A percentile compares a stretch with the other conserved stretches of the same genome.
These are phyloP conservation scores for Nanorana parkeri DNA, from an alignment of 2,113 vertebrate species.

Conservation along the genomic window DNA sequence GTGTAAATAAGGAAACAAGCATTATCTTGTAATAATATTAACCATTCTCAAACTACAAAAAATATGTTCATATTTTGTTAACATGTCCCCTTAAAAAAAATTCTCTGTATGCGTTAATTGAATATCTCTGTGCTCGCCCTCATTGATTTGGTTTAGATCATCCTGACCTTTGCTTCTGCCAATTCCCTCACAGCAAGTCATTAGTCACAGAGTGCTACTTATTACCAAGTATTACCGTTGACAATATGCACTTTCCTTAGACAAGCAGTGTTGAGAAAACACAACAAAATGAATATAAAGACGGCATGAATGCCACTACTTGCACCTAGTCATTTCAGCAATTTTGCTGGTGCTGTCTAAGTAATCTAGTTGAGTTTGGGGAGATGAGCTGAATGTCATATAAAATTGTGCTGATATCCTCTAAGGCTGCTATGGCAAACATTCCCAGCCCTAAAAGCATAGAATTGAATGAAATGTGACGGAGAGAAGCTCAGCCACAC, in stretches of 20 bases:
- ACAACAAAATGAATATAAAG: slow-evolving; percentile 31
- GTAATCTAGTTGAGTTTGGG: background rate
- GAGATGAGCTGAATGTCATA: slow-evolving; percentile 6
- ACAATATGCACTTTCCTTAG: slow-evolving; percentile 19
- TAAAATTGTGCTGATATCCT: background rate
- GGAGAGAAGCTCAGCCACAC: background rate
- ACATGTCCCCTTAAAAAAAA: background rate
- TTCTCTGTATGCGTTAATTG: background rate
- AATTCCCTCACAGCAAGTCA: slow-evolving; percentile 5
- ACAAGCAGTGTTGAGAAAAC: slow-evolving; percentile 23
- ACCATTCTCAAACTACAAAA: too few relatives aligned
- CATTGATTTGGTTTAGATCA: background rate
- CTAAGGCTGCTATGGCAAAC: slow-evolving; percentile 26
- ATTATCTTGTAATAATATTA: too few relatives aligned
- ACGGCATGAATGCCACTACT: slow-evolving; percentile 1
- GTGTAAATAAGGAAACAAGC: too few relatives aligned
- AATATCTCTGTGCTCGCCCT: background rate
- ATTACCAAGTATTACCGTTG: slow-evolving; percentile 24
- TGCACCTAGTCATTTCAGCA: slow-evolving; percentile 3
- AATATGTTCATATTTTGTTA: too few relatives aligned
- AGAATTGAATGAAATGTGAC: slow-evolving; percentile 1
- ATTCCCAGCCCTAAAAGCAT: slow-evolving; percentile 3
- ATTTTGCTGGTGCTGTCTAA: slow-evolving; percentile 16
- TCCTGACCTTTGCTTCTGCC: background rate
- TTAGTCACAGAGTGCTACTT: background rate